Evolutionary conservation across 2,113 vertebrate species (phyloP), one percentile per base, ranked within the genome.

Genomic region (Falco punctatus): DNA sequence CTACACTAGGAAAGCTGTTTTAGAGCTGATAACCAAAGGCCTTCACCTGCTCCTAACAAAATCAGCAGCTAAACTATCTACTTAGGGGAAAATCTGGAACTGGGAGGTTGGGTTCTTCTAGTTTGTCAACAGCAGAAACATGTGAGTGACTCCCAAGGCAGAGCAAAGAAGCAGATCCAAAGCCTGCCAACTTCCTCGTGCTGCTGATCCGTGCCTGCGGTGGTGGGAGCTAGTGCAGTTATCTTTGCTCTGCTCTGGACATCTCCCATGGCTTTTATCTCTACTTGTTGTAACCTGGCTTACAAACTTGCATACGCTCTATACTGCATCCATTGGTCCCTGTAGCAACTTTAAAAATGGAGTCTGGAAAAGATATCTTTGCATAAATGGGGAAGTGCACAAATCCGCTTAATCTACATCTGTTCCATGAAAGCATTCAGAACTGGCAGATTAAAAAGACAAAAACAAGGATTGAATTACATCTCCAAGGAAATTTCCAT

Each of bases 401-500:
- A 74, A 58, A 81, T 48, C 80, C 15, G 2, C 55, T 92, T 90
- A 44, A 69, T 55, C 85, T 62, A 30, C 67, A 88, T 66, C 85
- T 92, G 94, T 55, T 96, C 26, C 42, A 78, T 51, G 64, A 67
- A 64, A 44, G 32, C 65, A 33, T 64, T 94, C 71, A 27, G 58
- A 93, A 64, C 38, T 55, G 38, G n/a, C 85, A 93, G 85, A 46
- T 83, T 86, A 59, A 35, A 88, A 64, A 92, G 79, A 94, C 64
- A 88, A 90, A 92, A 95, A 33, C 90, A 93, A 90, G 88, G 75
- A 24, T 13, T 21, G 40, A 90, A 82, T 78, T 86, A 88, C 65
- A 74, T 90, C 96, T 97, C 93, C 14, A 80, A 92, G 90, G 95
- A 59, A 86, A 55, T 90, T 94, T 86, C 86, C 67, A 64, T 78